A percentile compares a stretch with the other conserved stretches of the same genome.
Evolutionary conservation across 2,113 vertebrate genomes (phyloP).

Genomic region (Eolophus roseicapilla): DNA sequence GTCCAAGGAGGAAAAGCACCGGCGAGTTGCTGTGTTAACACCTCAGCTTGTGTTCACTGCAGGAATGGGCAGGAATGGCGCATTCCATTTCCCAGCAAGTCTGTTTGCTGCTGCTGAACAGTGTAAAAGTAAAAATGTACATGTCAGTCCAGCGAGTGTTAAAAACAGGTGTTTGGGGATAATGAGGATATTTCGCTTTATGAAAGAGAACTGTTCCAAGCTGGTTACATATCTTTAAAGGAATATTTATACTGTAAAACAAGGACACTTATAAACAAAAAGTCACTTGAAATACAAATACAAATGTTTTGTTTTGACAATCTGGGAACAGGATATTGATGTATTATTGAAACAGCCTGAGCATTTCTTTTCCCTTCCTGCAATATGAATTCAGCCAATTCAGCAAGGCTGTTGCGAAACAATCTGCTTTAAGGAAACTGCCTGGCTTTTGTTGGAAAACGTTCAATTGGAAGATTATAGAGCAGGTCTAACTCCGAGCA

Average conservation of each 20-base stretch:
- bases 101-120: neutral
- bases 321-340: slow-evolving; percentile 16
- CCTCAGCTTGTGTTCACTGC: neutral
- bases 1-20: neutral
- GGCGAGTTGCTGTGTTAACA: fast-evolving
- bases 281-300: neutral
- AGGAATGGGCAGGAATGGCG: neutral
- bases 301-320: slow-evolving; percentile 29
- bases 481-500: neutral
- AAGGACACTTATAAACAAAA: slow-evolving; percentile 24
- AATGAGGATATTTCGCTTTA: neutral
- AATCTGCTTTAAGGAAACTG: neutral
- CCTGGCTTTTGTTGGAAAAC: neutral
- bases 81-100: neutral
- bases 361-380: neutral
- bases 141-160: neutral
- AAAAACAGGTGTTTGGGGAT: neutral
- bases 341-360: slow-evolving; percentile 13
- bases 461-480: neutral
- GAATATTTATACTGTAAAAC: slow-evolving; percentile 8
- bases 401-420: neutral
- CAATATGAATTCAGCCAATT: neutral
- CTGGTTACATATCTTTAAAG: neutral
- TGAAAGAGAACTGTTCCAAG: neutral
- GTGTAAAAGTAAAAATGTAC: neutral